Base-by-base conservation (phyloP, 2,888 invertebrate species). In the Arge pagana region DNA sequence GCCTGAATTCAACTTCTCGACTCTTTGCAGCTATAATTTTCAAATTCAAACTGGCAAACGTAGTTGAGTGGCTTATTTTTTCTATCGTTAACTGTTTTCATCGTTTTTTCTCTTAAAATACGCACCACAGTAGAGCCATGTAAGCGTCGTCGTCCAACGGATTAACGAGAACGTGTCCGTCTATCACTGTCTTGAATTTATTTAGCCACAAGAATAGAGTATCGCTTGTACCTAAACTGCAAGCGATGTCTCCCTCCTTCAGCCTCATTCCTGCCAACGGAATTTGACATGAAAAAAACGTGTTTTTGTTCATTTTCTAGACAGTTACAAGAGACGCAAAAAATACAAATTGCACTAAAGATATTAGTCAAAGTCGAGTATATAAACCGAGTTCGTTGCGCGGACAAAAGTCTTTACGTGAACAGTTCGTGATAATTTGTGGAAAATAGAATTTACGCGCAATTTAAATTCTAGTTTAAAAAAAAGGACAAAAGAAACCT, bases 141-240 rank as follows among this genome's bases (percentile, higher is more conserved):
- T 87, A 97, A 19, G 86, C 84, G 5, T 86, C 79, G 4, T 80
- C 78, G 48, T 88, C 83, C 0, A 94, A 83, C 0, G 96, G 96
- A 71, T 94, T 96, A 67, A 88, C 89, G 23, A 97, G 82, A 28
- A 96, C 81, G 74, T 96, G 94, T 0, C 96, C 96, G 49, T 90
- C 88, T 1, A 85, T 77, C 0, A 88, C 81, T 4, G 84, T 81
- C 40, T 82, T 83, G 0, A 91, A 86, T 23, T 85, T 78, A 18
- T 82, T 78, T 4, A 94, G 78, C 77, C 89, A 90, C 52, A 91
- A 79, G 67, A 97, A 89, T 1, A 96, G 76, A 0, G 95, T 96
- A 77, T 98, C 97, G 74, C 96, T 96, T 0, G 97, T 97, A 5
- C 98, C 96, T 50, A 94, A 79, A 64, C 93, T 93, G 36, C 96